Conservation (phyloP, 2,113 vertebrate genomes). For the Tonatia bakeri region DNA sequence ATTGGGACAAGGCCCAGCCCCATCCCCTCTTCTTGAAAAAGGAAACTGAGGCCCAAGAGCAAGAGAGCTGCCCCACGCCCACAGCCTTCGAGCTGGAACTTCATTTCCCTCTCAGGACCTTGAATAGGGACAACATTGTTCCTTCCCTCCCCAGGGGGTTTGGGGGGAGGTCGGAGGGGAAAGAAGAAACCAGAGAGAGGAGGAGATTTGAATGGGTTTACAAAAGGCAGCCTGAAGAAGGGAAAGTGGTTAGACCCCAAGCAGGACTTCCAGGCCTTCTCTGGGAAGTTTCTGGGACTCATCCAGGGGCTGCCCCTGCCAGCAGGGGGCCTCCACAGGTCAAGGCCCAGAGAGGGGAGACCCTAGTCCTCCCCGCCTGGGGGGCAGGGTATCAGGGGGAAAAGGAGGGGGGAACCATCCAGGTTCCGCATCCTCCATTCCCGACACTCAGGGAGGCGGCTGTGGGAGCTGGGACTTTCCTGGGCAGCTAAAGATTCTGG, state of each 20-base stretch:
- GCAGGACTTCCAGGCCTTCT: constrained; percentile 44
- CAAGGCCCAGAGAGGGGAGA: constrained; percentile 28
- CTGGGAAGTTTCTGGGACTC: constrained; percentile 63
- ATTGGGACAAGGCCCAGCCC: not conserved
- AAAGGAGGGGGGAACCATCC: constrained; percentile 38
- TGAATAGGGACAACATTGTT: too few species aligned
- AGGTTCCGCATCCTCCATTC: constrained; percentile 66
- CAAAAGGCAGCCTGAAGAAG: not conserved
- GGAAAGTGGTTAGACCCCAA: constrained; percentile 29
- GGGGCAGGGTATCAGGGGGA: not conserved
- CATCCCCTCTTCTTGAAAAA: not conserved
- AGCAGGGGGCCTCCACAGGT: not conserved
- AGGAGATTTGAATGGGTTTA: not conserved
- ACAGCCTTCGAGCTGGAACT: not conserved
- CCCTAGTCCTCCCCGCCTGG: constrained; percentile 20
- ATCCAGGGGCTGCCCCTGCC: constrained; percentile 63
- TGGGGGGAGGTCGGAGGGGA: not conserved
- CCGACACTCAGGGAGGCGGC: constrained; percentile 65
- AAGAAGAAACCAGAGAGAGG: not conserved
- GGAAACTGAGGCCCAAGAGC: not conserved
- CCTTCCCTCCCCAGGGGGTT: not conserved
- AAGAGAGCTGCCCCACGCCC: not conserved
- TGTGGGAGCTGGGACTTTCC: constrained; percentile 74
- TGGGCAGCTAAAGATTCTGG: constrained; percentile 68
- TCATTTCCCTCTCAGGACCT: not conserved